Conservation (phyloP, 2,113 vertebrate species). For the Miniopterus natalensis region DNA sequence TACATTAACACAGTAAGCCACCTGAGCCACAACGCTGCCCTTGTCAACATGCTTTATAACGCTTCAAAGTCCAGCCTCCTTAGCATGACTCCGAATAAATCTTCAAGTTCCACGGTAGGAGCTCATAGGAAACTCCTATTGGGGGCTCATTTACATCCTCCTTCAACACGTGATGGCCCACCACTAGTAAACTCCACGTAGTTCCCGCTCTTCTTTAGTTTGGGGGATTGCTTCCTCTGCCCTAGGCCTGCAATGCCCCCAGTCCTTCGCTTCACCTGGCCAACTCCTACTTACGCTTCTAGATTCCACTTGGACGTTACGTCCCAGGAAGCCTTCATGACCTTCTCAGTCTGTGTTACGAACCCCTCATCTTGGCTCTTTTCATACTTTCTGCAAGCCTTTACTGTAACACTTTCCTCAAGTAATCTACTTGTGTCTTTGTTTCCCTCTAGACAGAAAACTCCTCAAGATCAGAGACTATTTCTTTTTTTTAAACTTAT, state of each 20-base stretch:
- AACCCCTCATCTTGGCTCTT: background rate
- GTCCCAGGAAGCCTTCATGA: background rate
- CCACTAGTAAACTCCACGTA: background rate
- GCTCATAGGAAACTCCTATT: no score
- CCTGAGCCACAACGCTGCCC: background rate
- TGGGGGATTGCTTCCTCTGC: background rate
- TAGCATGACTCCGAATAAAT: background rate
- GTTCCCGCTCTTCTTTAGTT: background rate
- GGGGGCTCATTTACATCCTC: background rate
- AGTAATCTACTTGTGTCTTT: slow-evolving; percentile 11
- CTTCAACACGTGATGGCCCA: background rate
- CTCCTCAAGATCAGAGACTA: background rate
- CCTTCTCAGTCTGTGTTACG: background rate
- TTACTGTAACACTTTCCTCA: background rate
- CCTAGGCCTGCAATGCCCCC: background rate
- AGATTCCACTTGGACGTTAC: background rate
- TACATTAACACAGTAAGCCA: background rate
- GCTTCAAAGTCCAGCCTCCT: background rate
- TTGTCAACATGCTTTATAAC: background rate
- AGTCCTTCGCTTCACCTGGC: background rate
- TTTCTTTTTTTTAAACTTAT: no score
- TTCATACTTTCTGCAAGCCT: background rate
- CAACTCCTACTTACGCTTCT: background rate
- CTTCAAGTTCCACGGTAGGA: background rate
- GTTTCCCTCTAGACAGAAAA: slow-evolving; percentile 3